These are phyloP conservation scores for Medauroidea extradentata DNA, from an alignment of 1,140 invertebrate genomes.

Conservation along the genomic window DNA sequence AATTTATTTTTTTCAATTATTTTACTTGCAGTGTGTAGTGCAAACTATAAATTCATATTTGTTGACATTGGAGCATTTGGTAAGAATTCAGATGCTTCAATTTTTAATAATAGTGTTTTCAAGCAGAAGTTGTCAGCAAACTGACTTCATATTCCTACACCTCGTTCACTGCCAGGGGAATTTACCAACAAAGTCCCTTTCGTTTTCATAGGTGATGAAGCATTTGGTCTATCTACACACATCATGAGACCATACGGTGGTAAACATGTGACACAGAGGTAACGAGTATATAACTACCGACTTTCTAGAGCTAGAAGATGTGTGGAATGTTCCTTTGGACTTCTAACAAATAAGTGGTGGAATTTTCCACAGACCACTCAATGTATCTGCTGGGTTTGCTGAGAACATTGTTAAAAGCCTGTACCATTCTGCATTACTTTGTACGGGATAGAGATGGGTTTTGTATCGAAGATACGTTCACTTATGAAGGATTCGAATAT, in stretches of 20 bases:
- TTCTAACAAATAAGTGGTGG: constrained; percentile 33
- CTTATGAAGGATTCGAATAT: too few species aligned
- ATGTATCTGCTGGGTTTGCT: constrained; percentile 20
- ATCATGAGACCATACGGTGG: constrained; percentile 13
- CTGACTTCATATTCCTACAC: constrained; percentile 17
- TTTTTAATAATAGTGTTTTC: constrained; percentile 26
- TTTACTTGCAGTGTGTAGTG: constrained; percentile 25
- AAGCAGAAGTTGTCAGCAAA: constrained; percentile 19
- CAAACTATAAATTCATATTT: constrained; percentile 23
- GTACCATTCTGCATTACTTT: constrained; percentile 30
- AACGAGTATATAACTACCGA: constrained; percentile 36
- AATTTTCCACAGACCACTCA: constrained; percentile 29
- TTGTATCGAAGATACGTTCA: too few species aligned
- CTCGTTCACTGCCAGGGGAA: constrained; percentile 16
- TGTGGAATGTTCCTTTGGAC: constrained; percentile 34
- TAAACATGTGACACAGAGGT: constrained; percentile 14
- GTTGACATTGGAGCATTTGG: constrained; percentile 31
- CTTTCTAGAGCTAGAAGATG: constrained; percentile 23
- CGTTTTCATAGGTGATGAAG: constrained; percentile 29
- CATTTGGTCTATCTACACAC: constrained; percentile 28
- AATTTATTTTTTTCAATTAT: constrained; percentile 19
- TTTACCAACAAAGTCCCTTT: constrained; percentile 12
- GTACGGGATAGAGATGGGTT: constrained; percentile 7
- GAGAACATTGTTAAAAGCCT: constrained; percentile 26
- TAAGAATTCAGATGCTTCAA: constrained; percentile 23